Percentiles rank a stretch among this genome's conserved stretches.
phyloP scores from a whole-genome alignment of 2,888 invertebrate genomes.

The Drosophila siamana region DNA sequence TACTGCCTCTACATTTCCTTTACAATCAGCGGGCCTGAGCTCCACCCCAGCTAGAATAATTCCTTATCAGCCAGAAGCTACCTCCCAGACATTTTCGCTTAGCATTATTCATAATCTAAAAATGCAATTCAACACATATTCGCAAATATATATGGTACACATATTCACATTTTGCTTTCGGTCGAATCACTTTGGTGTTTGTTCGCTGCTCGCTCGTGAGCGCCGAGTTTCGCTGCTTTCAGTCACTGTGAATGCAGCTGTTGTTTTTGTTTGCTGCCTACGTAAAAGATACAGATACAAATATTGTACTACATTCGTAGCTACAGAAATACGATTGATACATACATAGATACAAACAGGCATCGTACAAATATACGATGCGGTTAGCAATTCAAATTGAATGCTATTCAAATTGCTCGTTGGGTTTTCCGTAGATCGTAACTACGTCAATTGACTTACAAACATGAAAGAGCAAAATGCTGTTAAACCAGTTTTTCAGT shows the following conservation, averaged over 20 bases:
- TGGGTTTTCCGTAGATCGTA: slow-evolving; percentile 39
- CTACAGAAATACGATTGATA: neutral
- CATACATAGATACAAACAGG: slow-evolving; percentile 8
- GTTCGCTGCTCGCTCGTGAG: neutral
- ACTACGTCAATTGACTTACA: slow-evolving; percentile 41
- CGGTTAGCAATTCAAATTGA: slow-evolving; percentile 46
- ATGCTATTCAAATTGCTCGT: slow-evolving; percentile 45
- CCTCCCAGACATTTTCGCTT: slow-evolving; percentile 3
- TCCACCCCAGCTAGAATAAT: slow-evolving; percentile 2
- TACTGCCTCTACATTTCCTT: neutral
- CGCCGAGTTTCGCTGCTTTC: slow-evolving; percentile 27
- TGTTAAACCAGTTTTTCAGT: slow-evolving; percentile 57
- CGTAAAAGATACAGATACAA: slow-evolving; percentile 23
- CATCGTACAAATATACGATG: slow-evolving; percentile 4
- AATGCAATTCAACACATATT: slow-evolving; percentile 45
- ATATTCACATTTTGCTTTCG: slow-evolving; percentile 31
- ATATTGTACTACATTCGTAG: slow-evolving; percentile 10
- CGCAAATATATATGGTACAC: neutral
- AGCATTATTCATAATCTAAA: slow-evolving; percentile 53
- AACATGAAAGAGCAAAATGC: slow-evolving; percentile 38
- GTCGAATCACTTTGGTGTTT: slow-evolving; percentile 19
- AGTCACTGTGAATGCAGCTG: slow-evolving; percentile 20
- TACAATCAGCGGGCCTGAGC: neutral
- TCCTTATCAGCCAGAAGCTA: slow-evolving; percentile 26
- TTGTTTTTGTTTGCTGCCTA: slow-evolving; percentile 12